Percentiles rank a stretch among this genome's conserved stretches.
Conservation (phyloP, 2,797 vertebrate genomes). For the Urosaurus nigricauda region DNA sequence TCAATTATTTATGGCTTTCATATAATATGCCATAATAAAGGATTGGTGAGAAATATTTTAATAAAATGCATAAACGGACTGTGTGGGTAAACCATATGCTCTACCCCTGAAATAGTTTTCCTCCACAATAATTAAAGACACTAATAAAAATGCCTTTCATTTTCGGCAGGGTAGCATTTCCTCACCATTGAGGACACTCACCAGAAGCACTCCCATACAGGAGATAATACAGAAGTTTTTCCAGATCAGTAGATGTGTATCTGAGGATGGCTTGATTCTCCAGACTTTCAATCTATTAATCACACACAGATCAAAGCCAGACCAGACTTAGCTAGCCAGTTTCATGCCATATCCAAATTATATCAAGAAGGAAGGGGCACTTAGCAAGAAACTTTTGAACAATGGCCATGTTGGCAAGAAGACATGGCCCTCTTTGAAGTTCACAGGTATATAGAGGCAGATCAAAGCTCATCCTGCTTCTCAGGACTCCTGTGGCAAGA, state of each 20-base stretch:
- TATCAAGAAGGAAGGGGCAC: neutral
- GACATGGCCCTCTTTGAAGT: neutral
- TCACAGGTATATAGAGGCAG: neutral
- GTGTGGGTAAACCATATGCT: neutral
- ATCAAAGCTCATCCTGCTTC: constrained; percentile 28
- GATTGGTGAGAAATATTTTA: no score
- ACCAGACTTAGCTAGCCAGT: neutral
- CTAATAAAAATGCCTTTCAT: neutral
- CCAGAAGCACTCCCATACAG: no score
- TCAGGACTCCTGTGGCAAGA: neutral
- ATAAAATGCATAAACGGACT: neutral
- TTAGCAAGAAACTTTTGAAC: constrained; percentile 1
- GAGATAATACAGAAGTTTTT: neutral
- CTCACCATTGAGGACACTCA: neutral
- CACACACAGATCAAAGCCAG: neutral
- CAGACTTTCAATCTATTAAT: neutral
- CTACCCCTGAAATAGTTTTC: neutral
- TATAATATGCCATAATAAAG: no score
- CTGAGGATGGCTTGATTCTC: neutral
- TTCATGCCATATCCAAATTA: neutral
- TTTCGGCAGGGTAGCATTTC: neutral
- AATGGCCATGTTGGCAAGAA: neutral
- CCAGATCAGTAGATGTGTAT: neutral
- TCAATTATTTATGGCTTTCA: no score
- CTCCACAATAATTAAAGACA: neutral